Evolutionary conservation across 1,140 invertebrate species (phyloP), one percentile per base, ranked within the genome.

Genomic region (Heterodera schachtii): DNA sequence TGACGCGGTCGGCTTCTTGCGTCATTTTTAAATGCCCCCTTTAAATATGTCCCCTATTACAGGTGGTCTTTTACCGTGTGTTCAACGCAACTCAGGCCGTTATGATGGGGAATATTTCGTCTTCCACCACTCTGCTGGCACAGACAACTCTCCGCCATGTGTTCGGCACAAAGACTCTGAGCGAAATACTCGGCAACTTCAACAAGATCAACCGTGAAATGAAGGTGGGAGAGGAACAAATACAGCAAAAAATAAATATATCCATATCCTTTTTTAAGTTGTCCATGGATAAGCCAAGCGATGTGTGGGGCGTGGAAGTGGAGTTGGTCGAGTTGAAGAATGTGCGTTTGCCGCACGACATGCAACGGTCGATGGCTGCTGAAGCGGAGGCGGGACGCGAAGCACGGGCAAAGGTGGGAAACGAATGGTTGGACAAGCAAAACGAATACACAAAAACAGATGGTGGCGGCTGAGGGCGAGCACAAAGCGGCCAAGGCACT

Each of bases 141-240:
- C 90, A 91, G 83, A 96, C 95, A 95, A 95, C 94, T 0, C 91
- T 97, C 4, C 47, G 95, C 31, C 97, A 81, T 67, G 95, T 97
- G 1, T 92, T 98, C 6, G 80, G 77, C 41, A 98, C 95, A 43
- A 93, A 95, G 77, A 95, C 95, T 89, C 92, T 98, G 73, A 93
- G 94, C 11, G 95, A 97, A 91, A 94, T 97, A 78, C 91, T 97
- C 2, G 94, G 94, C 3, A 96, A 98, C 87, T 91, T 96, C 90
- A 96, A 98, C 90, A 93, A 93, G 6, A 97, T 98, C 82, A 95
- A 94, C 52, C 93, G 94, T 89, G 93, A 93, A 80, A 95, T 96
- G 95, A 79, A 75, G 71, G 73, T 70, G 70, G 5, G 47, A 6
- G 47, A n/a, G n/a, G n/a, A n/a, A n/a, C n/a, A n/a, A n/a, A n/a